phyloP scores from a whole-genome alignment of 2,888 invertebrate genomes.

The Nineta flava region DNA sequence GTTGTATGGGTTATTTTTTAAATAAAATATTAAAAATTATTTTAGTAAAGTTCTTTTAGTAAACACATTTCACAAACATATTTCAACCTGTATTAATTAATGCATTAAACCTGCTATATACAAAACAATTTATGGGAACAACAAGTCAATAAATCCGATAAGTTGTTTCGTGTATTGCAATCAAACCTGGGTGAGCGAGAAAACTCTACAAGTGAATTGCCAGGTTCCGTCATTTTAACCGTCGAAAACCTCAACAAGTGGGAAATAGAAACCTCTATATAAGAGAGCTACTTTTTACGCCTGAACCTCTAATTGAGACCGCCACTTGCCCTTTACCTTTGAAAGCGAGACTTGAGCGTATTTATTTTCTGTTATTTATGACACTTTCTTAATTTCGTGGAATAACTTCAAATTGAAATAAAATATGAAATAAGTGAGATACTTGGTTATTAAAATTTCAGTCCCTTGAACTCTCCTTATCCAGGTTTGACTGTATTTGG shows the following conservation, averaged over 20 bases:
- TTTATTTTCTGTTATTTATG: not conserved
- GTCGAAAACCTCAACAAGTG: conserved; percentile 10
- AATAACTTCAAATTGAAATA: no score
- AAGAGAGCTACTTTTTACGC: conserved; percentile 9
- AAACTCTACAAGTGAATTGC: conserved; percentile 5
- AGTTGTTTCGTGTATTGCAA: no score
- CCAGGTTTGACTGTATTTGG: not conserved
- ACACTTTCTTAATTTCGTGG: not conserved
- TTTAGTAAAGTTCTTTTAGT: not conserved
- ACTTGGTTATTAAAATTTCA: not conserved
- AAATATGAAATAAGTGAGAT: not conserved
- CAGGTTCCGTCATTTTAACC: conserved; percentile 7
- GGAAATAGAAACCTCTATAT: conserved; percentile 10
- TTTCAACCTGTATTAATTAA: no score
- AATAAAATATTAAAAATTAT: conserved; percentile 19
- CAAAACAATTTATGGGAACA: no score
- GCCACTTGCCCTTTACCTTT: conserved; percentile 3
- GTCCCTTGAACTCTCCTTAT: not conserved
- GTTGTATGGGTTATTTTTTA: conserved; percentile 31
- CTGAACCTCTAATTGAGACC: conserved; percentile 8
- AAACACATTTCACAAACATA: no score
- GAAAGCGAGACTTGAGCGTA: not conserved
- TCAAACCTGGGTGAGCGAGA: not conserved
- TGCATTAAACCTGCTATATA: no score
- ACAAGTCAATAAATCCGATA: no score